Evolutionary conservation across 2,888 invertebrate species (phyloP), one percentile per base, ranked within the genome.

Genomic region (Poecilus cupreus): DNA sequence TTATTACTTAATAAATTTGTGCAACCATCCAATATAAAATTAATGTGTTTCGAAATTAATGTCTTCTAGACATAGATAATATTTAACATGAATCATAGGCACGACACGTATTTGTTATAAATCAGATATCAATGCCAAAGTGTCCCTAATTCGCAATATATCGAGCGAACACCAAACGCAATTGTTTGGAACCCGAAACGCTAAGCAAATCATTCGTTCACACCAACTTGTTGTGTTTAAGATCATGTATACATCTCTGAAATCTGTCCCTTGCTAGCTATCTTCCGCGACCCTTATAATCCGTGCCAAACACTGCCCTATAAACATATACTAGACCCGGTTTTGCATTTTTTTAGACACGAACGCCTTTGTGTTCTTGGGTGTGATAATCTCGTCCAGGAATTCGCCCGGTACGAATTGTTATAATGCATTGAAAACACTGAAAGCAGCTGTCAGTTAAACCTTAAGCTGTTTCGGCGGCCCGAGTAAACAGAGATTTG

Each of bases 211-310:
- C n/a, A 43, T 13, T 18, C 51, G 43, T 43, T 43, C 43, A 18
- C 16, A 51, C 18, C 18, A 13, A 13, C 16, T 51, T 20, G 10
- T 57, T 57, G 16, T 22, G 2, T 10, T 22, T 57, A 60, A 24
- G 32, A 60, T 13, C 60, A 60, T 46, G 72, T 20, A 39, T 43
- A 46, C 18, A 72, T 72, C 22, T 37, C n/a, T 20, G 24, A n/a
- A 37, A 37, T 60, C 22, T 22, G 22, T 72, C 72, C 70, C 72
- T 72, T 46, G 72, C 16, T 72, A 43, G 43, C 72, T 37, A 39
- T 70, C 43, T 64, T 26, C 64, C 32, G 60, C 60, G 13, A 72
- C 72, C 72, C 72, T 72, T 72, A 72, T 72, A 72, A 72, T 72
- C 72, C 72, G 43, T 18, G 16, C 72, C 72, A 49, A 24, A 46